These are phyloP conservation scores for Cheilosia vernalis DNA, from an alignment of 2,888 invertebrate genomes.

Conservation along the genomic window DNA sequence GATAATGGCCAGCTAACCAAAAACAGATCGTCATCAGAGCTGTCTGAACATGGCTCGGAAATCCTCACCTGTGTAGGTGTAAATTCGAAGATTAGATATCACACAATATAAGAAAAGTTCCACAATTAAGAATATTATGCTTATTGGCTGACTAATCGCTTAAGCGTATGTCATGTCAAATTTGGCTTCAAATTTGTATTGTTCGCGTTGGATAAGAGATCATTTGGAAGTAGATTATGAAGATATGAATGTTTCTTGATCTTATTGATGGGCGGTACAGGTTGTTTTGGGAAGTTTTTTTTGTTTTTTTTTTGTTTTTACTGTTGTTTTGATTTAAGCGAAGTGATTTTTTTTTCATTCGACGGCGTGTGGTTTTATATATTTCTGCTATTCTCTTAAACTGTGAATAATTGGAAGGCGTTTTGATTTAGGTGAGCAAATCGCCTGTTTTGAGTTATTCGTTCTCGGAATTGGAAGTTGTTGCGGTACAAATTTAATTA, in stretches of 20 bases:
- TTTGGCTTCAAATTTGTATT: constrained; percentile 43
- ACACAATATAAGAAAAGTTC: background rate
- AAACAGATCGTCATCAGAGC: constrained; percentile 31
- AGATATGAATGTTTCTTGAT: background rate
- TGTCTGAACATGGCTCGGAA: constrained; percentile 22
- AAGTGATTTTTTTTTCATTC: too few relatives aligned
- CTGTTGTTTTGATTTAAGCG: too few relatives aligned
- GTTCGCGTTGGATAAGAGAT: constrained; percentile 17
- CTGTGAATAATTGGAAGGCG: too few relatives aligned
- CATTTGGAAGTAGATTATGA: background rate
- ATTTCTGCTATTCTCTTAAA: too few relatives aligned
- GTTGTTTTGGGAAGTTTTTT: background rate
- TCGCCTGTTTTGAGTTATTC: too few relatives aligned
- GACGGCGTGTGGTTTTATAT: too few relatives aligned
- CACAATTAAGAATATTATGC: constrained; percentile 44
- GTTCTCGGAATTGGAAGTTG: too few relatives aligned
- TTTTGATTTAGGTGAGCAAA: too few relatives aligned
- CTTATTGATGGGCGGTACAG: background rate
- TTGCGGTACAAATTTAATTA: too few relatives aligned
- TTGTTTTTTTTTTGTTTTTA: background rate
- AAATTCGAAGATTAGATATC: constrained; percentile 43
- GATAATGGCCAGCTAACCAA: constrained; percentile 60
- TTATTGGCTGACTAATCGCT: constrained; percentile 50
- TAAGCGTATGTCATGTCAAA: constrained; percentile 20
- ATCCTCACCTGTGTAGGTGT: constrained; percentile 54